Conservation (phyloP, 2,888 invertebrate species). For the Chrysopilus asiliformis region DNA sequence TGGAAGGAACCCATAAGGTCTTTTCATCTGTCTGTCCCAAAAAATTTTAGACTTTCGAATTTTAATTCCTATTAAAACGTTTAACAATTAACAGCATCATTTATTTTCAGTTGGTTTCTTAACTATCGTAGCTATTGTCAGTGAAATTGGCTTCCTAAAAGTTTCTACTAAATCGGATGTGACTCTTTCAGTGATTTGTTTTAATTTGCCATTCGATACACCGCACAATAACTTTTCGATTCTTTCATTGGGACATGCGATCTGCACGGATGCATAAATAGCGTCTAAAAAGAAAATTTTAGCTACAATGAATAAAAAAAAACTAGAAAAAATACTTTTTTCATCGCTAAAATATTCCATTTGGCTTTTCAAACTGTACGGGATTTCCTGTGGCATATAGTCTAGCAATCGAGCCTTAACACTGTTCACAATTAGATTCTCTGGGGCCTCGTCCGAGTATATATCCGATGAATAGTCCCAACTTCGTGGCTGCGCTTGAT, state of each 20-base stretch:
- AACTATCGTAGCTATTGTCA: constrained; percentile 28
- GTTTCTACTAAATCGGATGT: constrained; percentile 50
- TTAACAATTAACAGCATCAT: too few species aligned
- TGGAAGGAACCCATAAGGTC: not conserved
- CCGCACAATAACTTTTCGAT: constrained; percentile 55
- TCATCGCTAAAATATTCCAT: constrained; percentile 54
- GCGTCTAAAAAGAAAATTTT: constrained; percentile 30
- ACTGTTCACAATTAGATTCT: constrained; percentile 54
- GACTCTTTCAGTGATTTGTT: constrained; percentile 51
- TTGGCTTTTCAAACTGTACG: constrained; percentile 55
- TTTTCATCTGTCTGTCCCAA: not conserved
- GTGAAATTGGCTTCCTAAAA: constrained; percentile 43
- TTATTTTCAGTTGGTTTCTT: constrained; percentile 9
- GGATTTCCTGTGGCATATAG: constrained; percentile 70
- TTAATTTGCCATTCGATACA: constrained; percentile 51
- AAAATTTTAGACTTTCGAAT: too few species aligned
- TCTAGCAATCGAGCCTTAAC: constrained; percentile 77
- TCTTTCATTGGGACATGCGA: constrained; percentile 49
- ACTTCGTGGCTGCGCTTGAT: constrained; percentile 45
- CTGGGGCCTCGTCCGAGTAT: constrained; percentile 62
- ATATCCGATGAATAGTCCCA: constrained; percentile 55
- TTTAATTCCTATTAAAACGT: too few species aligned
- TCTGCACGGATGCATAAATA: constrained; percentile 43
- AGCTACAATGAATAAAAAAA: not conserved
- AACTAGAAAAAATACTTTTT: constrained; percentile 35